Evolutionary conservation across 2,113 vertebrate genomes (phyloP).

Genomic region (Sinocyclocheilus grahami): DNA sequence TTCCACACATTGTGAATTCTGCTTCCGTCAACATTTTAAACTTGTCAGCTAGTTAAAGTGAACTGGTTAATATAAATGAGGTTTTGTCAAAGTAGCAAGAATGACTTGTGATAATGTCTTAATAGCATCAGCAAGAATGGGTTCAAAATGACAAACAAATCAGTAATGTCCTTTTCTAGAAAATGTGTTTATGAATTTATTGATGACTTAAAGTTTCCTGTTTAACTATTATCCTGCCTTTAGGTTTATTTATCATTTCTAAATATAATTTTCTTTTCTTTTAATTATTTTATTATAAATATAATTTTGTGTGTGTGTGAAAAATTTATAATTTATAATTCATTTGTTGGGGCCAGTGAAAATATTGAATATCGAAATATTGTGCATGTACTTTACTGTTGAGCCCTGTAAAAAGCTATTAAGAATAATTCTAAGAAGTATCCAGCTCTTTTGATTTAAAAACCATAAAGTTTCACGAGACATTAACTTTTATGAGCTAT

Average conservation of each 20-base stretch:
- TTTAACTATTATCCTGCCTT: not conserved
- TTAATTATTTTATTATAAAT: too few species aligned
- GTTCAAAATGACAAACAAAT: constrained; percentile 5
- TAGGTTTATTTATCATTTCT: too few species aligned
- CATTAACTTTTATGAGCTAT: not conserved
- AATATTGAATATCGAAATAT: not conserved
- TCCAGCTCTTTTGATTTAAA: not conserved
- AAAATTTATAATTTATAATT: not conserved
- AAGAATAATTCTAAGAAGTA: not conserved
- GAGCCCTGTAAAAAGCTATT: not conserved
- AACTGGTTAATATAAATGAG: not conserved
- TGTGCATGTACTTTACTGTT: not conserved
- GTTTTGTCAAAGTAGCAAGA: not conserved
- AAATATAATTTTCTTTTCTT: too few species aligned
- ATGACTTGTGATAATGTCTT: not conserved
- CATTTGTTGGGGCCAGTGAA: not conserved
- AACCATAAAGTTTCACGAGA: not conserved
- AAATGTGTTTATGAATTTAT: not conserved
- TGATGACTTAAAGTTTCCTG: not conserved
- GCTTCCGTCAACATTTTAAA: not conserved
- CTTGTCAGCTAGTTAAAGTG: not conserved
- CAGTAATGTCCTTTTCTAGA: not conserved
- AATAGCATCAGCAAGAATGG: not conserved
- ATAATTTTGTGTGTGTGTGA: too few species aligned
- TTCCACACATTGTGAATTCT: not conserved